Conservation (phyloP, 2,888 invertebrate species). For the Drosophila atripex region DNA sequence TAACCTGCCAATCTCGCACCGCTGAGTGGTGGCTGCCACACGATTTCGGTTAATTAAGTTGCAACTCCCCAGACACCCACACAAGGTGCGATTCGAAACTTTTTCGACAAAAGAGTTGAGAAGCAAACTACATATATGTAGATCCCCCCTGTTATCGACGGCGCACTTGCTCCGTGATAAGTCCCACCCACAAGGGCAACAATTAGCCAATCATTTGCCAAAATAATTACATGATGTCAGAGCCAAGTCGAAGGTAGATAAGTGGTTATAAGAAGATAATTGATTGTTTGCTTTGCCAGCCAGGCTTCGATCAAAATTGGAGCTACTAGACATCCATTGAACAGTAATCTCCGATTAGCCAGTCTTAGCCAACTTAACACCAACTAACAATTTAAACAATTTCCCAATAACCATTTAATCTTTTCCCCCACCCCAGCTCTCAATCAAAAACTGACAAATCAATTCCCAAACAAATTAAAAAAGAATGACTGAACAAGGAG, state of each 20-base stretch:
- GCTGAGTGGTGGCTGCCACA: constrained; percentile 19
- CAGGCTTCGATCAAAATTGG: not conserved
- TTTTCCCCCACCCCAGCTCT: not conserved
- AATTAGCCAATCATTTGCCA: constrained; percentile 42
- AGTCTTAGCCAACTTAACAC: constrained; percentile 27
- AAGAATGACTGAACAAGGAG: constrained; percentile 21
- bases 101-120: not conserved
- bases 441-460: constrained; percentile 32
- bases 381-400: constrained; percentile 17
- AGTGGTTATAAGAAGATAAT: constrained; percentile 15
- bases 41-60: constrained; percentile 51
- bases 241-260: constrained; percentile 34
- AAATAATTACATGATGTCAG: constrained; percentile 64
- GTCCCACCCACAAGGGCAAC: constrained; percentile 29
- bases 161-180: constrained; percentile 40
- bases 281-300: constrained; percentile 4
- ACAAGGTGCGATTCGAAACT: constrained; percentile 7
- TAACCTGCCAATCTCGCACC: constrained; percentile 13
- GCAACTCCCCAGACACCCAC: constrained; percentile 26
- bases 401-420: constrained; percentile 12
- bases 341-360: constrained; percentile 21
- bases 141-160: constrained; percentile 33
- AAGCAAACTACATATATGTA: not conserved
- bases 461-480: constrained; percentile 31
- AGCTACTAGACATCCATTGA: not conserved